Evolutionary conservation across 2,888 invertebrate genomes (phyloP).

Genomic region (Axea sp.): DNA sequence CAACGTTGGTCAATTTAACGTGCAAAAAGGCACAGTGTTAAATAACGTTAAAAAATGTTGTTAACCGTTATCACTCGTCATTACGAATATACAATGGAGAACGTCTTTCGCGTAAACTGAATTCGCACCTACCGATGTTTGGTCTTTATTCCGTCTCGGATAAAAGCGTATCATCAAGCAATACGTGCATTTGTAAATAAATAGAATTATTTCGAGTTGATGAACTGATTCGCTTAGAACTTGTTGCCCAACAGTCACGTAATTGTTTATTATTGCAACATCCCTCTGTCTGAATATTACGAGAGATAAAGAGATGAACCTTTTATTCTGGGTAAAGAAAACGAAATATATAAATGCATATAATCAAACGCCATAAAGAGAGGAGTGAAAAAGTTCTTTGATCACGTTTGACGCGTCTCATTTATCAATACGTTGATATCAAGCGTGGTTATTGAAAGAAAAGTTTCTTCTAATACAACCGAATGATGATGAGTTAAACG

Average conservation of each 20-base stretch:
- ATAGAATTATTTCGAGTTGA: no score
- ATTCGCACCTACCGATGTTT: no score
- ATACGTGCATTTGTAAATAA: no score
- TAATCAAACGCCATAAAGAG: slow-evolving; percentile 47
- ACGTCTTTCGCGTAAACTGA: no score
- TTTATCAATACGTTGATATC: slow-evolving; percentile 59
- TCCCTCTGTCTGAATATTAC: slow-evolving; percentile 14
- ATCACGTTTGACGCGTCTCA: slow-evolving; percentile 51
- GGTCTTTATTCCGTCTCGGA: no score
- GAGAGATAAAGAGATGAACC: slow-evolving; percentile 6
- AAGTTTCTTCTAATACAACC: slow-evolving; percentile 52
- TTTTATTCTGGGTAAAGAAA: slow-evolving; percentile 16
- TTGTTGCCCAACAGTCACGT: not conserved
- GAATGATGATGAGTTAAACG: slow-evolving; percentile 52
- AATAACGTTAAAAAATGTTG: no score
- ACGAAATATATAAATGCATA: slow-evolving; percentile 42
- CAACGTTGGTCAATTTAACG: no score
- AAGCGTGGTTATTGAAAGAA: slow-evolving; percentile 55
- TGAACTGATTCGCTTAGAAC: no score
- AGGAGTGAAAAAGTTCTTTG: slow-evolving; percentile 35
- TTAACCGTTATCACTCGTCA: no score
- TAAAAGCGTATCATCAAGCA: no score
- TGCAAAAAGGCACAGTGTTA: no score
- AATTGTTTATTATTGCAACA: slow-evolving; percentile 34
- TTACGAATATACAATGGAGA: no score